Conservation (phyloP, 2,113 vertebrate genomes). For the Crotalus horridus region DNA sequence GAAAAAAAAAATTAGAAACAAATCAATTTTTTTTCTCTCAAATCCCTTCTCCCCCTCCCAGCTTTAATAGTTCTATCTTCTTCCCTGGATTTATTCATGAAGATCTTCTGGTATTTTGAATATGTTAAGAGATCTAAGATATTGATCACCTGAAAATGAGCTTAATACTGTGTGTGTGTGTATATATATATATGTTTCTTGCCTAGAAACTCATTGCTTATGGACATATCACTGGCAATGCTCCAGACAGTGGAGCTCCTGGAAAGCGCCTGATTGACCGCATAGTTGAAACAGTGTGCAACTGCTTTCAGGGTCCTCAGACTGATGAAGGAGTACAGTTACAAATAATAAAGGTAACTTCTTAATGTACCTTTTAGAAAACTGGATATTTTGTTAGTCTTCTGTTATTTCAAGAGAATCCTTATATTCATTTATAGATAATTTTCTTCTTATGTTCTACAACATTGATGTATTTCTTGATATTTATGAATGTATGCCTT, state of each 20-base stretch:
- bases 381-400: not conserved
- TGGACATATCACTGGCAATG: constrained; percentile 95
- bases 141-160: not conserved
- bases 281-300: constrained; percentile 93
- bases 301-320: constrained; percentile 93
- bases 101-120: not conserved
- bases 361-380: not conserved
- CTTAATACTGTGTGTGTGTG: not conserved
- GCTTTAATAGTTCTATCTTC: not conserved
- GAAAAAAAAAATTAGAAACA: not conserved
- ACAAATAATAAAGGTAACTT: constrained; percentile 94
- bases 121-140: not conserved
- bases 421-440: not conserved
- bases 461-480: not conserved
- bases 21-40: not conserved
- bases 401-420: not conserved
- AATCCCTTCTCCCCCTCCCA: not conserved
- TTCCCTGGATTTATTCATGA: not conserved
- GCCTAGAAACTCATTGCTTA: constrained; percentile 93
- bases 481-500: not conserved
- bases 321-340: constrained; percentile 97
- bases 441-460: not conserved
- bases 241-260: constrained; percentile 84
- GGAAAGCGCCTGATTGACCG: constrained; percentile 93
- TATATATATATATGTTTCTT: constrained; percentile 28